These are phyloP conservation scores for Gonocerus acuteangulatus DNA, from an alignment of 2,888 invertebrate genomes.

Conservation along the genomic window DNA sequence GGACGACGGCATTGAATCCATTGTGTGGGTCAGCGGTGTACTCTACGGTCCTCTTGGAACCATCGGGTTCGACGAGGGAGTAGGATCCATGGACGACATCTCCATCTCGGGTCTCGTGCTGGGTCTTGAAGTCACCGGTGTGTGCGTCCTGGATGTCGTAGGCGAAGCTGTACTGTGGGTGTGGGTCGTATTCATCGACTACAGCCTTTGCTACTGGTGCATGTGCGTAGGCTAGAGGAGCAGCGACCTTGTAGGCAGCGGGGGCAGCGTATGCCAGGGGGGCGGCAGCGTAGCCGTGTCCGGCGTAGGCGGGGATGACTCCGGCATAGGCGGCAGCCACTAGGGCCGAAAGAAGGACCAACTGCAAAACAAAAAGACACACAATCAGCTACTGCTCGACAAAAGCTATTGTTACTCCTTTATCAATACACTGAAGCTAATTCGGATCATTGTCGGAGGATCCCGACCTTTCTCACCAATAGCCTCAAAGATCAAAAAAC, in stretches of 20 bases:
- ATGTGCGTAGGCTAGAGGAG: constrained; percentile 46
- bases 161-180: constrained; percentile 39
- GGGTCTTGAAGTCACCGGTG: constrained; percentile 39
- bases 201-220: constrained; percentile 40
- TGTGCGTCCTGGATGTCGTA: constrained; percentile 39
- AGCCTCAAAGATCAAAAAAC: background rate
- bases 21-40: constrained; percentile 41
- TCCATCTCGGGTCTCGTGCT: constrained; percentile 38
- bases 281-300: constrained; percentile 41
- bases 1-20: constrained; percentile 40
- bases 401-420: background rate
- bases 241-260: constrained; percentile 40
- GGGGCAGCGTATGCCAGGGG: constrained; percentile 39
- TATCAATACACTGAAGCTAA: background rate
- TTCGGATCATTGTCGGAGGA: background rate
- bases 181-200: constrained; percentile 39
- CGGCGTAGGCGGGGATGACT: constrained; percentile 38
- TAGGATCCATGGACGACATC: constrained; percentile 39
- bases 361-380: constrained; percentile 31
- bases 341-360: constrained; percentile 37
- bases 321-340: constrained; percentile 41
- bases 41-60: constrained; percentile 29
- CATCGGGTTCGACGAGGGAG: constrained; percentile 36
- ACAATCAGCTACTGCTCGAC: background rate
- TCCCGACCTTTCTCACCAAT: constrained; percentile 4